phyloP scores from a whole-genome alignment of 2,888 invertebrate genomes.

The Epinotia demarniana region DNA sequence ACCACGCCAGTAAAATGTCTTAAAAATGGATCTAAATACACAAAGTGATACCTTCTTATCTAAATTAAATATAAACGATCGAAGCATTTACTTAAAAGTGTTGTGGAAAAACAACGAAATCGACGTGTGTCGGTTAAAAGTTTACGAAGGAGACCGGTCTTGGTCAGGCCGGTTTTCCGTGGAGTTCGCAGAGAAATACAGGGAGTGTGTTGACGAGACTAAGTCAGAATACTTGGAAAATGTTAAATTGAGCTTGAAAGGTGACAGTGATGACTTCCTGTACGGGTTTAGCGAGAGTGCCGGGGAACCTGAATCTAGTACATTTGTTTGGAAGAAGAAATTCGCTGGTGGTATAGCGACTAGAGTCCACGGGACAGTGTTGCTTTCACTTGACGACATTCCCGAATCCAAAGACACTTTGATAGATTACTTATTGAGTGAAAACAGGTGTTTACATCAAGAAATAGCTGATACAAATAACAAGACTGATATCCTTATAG shows the following conservation, averaged over 20 bases:
- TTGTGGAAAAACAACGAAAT: slow-evolving; percentile 60
- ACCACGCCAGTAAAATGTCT: not conserved
- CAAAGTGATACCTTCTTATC: slow-evolving; percentile 49
- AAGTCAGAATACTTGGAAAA: slow-evolving; percentile 60
- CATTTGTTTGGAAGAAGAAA: slow-evolving; percentile 44
- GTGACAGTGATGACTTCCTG: slow-evolving; percentile 16
- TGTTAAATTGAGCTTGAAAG: slow-evolving; percentile 40
- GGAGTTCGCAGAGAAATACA: slow-evolving; percentile 57
- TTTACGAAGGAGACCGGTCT: slow-evolving; percentile 59
- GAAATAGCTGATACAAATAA: slow-evolving; percentile 9
- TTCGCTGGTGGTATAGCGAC: slow-evolving; percentile 13
- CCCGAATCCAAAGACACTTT: slow-evolving; percentile 36
- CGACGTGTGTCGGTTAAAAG: slow-evolving; percentile 64
- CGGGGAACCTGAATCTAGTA: not conserved
- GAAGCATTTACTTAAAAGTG: slow-evolving; percentile 59
- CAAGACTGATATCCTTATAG: slow-evolving; percentile 9
- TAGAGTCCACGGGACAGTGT: slow-evolving; percentile 34
- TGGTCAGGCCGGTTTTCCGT: slow-evolving; percentile 68
- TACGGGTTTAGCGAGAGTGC: slow-evolving; percentile 34
- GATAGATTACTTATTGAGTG: slow-evolving; percentile 32
- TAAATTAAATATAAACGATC: slow-evolving; percentile 58
- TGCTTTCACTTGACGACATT: slow-evolving; percentile 24
- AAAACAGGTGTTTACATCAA: slow-evolving; percentile 29
- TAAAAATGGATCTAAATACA: slow-evolving; percentile 31
- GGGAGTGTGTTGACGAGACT: slow-evolving; percentile 56